A percentile compares a stretch with the other conserved stretches of the same genome.
Evolutionary conservation across 2,888 invertebrate species (phyloP).

Genomic region (Steinernema scapterisci): DNA sequence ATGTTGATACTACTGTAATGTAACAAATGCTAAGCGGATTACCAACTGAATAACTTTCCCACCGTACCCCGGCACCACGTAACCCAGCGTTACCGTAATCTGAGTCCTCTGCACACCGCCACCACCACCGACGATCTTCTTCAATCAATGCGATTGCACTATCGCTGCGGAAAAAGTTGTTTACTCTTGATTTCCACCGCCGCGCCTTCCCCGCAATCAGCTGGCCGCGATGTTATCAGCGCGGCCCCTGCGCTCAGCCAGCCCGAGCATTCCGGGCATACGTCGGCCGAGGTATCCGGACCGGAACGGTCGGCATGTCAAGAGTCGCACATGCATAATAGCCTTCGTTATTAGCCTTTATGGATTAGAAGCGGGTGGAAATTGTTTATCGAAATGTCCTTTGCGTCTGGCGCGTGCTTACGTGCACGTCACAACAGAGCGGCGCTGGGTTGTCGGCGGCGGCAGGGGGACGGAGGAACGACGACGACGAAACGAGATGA

Average conservation of each 20-base stretch:
- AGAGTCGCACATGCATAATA: slow-evolving; percentile 1
- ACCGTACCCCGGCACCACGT: neutral
- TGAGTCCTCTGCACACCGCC: neutral
- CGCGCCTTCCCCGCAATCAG: slow-evolving; percentile 2
- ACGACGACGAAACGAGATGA: neutral
- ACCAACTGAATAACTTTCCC: neutral
- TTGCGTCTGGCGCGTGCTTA: slow-evolving; percentile 24
- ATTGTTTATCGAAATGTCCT: slow-evolving; percentile 30
- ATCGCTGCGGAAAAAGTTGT: slow-evolving; percentile 31
- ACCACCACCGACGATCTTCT: neutral
- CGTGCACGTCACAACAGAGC: slow-evolving; percentile 21
- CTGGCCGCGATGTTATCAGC: slow-evolving; percentile 16
- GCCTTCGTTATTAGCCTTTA: neutral
- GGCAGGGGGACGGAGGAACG: neutral
- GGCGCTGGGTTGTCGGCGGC: neutral
- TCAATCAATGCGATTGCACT: slow-evolving; percentile 30
- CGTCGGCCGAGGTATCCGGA: neutral
- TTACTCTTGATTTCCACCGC: neutral
- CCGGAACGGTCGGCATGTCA: neutral
- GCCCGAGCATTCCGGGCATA: too few relatives aligned
- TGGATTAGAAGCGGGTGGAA: neutral
- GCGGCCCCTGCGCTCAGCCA: neutral
- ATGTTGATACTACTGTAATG: neutral
- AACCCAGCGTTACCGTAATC: slow-evolving; percentile 10
- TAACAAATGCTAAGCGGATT: slow-evolving; percentile 6